A percentile compares a stretch with the other conserved stretches of the same genome.
Conservation (phyloP, 2,797 vertebrate genomes). For the Phalanger gymnotis region DNA sequence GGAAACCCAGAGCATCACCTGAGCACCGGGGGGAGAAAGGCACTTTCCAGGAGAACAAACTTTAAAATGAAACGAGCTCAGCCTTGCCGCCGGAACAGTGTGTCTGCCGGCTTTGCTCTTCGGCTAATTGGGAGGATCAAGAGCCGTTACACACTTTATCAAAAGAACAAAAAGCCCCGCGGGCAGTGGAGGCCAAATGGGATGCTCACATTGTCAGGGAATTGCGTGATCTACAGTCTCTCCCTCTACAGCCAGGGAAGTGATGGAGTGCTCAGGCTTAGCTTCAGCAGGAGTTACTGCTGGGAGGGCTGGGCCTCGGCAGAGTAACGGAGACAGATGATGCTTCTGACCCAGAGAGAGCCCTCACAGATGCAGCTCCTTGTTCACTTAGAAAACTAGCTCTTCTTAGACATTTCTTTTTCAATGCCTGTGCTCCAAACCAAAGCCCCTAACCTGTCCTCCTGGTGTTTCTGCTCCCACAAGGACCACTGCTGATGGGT, state of each 20-base stretch:
- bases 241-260: neutral
- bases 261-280: neutral
- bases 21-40: neutral
- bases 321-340: neutral
- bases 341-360: neutral
- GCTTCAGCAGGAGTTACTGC: neutral
- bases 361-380: neutral
- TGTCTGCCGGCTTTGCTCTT: neutral
- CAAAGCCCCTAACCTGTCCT: neutral
- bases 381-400: neutral
- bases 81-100: neutral
- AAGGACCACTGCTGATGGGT: neutral
- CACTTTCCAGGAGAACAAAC: neutral
- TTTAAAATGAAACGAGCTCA: constrained; percentile 7
- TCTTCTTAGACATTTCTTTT: neutral
- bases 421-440: neutral
- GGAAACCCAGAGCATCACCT: neutral
- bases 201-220: neutral
- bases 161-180: neutral
- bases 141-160: neutral
- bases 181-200: accelerated
- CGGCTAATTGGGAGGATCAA: neutral
- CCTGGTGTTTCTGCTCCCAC: neutral
- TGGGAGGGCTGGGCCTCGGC: no score
- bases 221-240: neutral